Evolutionary conservation across 2,888 invertebrate genomes (phyloP), one percentile per base, ranked within the genome.

Genomic region (Parnassius apollo): DNA sequence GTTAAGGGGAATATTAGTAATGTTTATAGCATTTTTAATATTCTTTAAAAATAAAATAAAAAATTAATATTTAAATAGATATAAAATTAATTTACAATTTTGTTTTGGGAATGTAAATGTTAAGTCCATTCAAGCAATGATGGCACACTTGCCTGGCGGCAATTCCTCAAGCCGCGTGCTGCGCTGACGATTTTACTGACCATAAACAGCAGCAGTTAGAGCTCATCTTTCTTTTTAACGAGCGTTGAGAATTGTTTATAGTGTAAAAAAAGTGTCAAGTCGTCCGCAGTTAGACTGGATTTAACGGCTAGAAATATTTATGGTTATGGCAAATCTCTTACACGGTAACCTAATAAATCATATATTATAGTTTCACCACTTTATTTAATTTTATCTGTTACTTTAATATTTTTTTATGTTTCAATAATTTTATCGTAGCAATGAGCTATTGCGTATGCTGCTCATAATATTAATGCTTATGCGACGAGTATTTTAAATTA

Each of bases 201-300:
- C 85, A 91, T 91, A 91, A 92, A 92, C 81, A 70, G 77, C 80
- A 81, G 79, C 81, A 80, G 83, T 88, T 86, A 91, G 83, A 86
- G 88, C 86, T 85, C 91, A 91, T 92, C 88, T 90, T 86, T 92
- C 91, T 89, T 91, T 76, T 91, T 92, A 92, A 92, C 88, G 91
- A 87, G 69, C 85, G 70, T 69, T 71, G 73, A 69, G 85, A 82
- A 91, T 86, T 88, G 88, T 91, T 91, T 89, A 91, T 88, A 82
- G 87, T 85, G 78, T 84, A 86, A 90, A 88, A 88, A 64, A 83
- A 88, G 82, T 78, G 80, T 77, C 80, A 81, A 81, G 77, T 80
- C 75, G 75, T 78, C 77, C 73, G 70, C 72, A 72, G 13, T 49
- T 9, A 78, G 80, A 76, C 82, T 79, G 77, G 76, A 72, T 82